phyloP scores from a whole-genome alignment of 2,888 invertebrate species.

The Notodromas monacha region DNA sequence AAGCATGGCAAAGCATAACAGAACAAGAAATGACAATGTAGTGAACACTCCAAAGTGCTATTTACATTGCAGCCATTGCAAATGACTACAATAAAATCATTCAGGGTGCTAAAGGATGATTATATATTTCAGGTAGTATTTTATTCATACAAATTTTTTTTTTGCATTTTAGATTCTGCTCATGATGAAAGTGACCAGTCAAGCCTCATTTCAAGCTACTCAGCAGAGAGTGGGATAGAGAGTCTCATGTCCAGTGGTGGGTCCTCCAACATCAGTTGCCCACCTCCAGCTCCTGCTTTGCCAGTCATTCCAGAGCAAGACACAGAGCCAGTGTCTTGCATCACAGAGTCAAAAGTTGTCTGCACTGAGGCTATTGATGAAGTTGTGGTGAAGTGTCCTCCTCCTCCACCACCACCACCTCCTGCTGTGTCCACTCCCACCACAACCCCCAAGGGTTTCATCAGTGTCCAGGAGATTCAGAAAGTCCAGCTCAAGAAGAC shows the following conservation, averaged over 20 bases:
- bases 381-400: slow-evolving; percentile 5
- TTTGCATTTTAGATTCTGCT: too few species aligned
- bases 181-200: too few species aligned
- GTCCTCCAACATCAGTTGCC: slow-evolving; percentile 7
- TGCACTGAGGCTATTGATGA: not conserved
- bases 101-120: too few species aligned
- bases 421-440: slow-evolving; percentile 21
- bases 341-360: not conserved
- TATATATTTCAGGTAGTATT: too few species aligned
- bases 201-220: too few species aligned
- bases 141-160: too few species aligned
- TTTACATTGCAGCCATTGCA: too few species aligned
- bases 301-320: slow-evolving; percentile 9
- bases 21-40: too few species aligned
- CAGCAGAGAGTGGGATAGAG: not conserved
- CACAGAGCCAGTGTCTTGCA: too few species aligned
- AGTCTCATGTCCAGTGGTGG: slow-evolving; percentile 7
- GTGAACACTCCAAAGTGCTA: too few species aligned
- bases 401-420: slow-evolving; percentile 16
- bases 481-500: slow-evolving; percentile 46
- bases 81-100: too few species aligned
- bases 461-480: slow-evolving; percentile 53
- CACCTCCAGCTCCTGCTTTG: slow-evolving; percentile 7
- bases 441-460: slow-evolving; percentile 43
- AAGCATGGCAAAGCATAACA: too few species aligned